Evolutionary conservation across 2,888 invertebrate species (phyloP).

Genomic region (Drosophila borborema): DNA sequence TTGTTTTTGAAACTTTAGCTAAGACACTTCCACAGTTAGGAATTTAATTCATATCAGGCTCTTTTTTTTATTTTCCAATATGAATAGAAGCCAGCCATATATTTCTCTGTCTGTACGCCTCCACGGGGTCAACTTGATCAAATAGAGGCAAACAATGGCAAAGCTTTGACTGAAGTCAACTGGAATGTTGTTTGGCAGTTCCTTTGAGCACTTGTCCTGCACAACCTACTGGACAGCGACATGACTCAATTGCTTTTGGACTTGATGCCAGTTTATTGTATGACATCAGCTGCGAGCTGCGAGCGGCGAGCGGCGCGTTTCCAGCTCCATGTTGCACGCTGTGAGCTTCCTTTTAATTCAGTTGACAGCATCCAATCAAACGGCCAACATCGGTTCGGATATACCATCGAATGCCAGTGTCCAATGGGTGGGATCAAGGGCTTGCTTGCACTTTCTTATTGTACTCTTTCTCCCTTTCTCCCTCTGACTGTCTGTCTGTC

Average conservation of each 20-base stretch:
- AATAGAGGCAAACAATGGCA: slow-evolving; percentile 8
- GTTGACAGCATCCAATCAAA: slow-evolving; percentile 60
- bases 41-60: neutral
- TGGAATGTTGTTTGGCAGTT: slow-evolving; percentile 20
- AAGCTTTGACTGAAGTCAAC: slow-evolving; percentile 12
- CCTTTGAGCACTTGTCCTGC: slow-evolving; percentile 28
- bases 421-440: slow-evolving; percentile 5
- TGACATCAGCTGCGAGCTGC: slow-evolving; percentile 25
- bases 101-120: slow-evolving; percentile 1
- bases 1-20: neutral
- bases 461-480: neutral
- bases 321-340: neutral
- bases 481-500: neutral
- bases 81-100: neutral
- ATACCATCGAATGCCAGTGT: slow-evolving; percentile 3
- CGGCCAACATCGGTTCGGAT: slow-evolving; percentile 20
- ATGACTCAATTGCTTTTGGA: slow-evolving; percentile 31
- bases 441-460: slow-evolving; percentile 29
- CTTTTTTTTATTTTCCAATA: neutral
- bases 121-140: neutral
- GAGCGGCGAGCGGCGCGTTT: slow-evolving; percentile 5
- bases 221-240: neutral
- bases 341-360: slow-evolving; percentile 50
- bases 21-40: neutral
- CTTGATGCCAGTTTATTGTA: slow-evolving; percentile 24